Base-by-base conservation (phyloP, 1,140 invertebrate species). In the Diprion similis region DNA sequence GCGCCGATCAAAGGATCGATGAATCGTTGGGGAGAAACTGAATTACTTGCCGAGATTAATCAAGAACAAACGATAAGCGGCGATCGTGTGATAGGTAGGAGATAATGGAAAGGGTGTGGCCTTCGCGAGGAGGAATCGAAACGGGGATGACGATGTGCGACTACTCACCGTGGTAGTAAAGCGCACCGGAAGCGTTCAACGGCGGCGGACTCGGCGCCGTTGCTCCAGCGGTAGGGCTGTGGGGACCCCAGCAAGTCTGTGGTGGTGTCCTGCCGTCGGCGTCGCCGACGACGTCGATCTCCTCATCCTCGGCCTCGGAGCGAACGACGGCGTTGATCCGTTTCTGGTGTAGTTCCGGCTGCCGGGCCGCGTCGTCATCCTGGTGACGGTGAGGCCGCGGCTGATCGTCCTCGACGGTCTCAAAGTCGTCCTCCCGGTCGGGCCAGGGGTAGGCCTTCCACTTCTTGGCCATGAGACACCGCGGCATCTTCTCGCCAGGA, bases 401-500 rank as follows among this genome's bases (percentile, higher is more conserved):
- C 37, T 85, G 84, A 65, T 78, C 76, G 69, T 77, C 82, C 11
- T 76, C 66, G 51, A 70, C 68, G 51, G 65, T 74, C 18, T 80
- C 74, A 15, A 70, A 80, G 71, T 91, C 89, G 76, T 92, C 92
- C 75, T 89, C 89, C 78, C 93, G 90, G 84, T 93, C 92, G 81
- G 92, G 91, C 92, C 93, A 93, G 78, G 93, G 92, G 89, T 94
- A 94, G 79, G 91, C 93, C 91, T 95, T 96, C 94, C 94, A 95
- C 90, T 96, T 96, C 88, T 96, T 95, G 80, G 95, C 95, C 94
- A 96, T 96, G 82, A 95, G 91, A 90, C 94, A 95, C 84, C 94
- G 93, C 87, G 94, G 94, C 94, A 95, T 95, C 83, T 86, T 89
- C 51, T 59, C n/a, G 51, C 51, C 51, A 59, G 51, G 51, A 59